Percentiles rank a stretch among this genome's conserved stretches.
phyloP scores from a whole-genome alignment of 2,113 vertebrate genomes.

The Otus sunia region DNA sequence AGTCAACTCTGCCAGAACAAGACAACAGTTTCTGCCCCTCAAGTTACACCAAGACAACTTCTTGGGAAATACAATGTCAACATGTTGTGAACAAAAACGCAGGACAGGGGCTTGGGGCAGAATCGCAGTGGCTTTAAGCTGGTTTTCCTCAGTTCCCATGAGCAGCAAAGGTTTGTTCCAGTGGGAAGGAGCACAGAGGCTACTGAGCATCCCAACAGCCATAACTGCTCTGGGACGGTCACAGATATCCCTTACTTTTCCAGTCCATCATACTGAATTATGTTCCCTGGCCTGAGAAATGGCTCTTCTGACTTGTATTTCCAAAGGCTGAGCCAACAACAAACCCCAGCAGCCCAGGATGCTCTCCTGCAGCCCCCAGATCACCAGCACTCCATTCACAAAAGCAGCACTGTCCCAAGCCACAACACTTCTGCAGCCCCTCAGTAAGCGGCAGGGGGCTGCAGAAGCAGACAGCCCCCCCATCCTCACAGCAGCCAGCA shows the following conservation, averaged over 20 bases:
- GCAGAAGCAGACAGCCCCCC: neutral
- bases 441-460: neutral
- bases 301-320: neutral
- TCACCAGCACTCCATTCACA: rapidly evolving
- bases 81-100: rapidly evolving
- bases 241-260: neutral
- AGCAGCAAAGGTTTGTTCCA: neutral
- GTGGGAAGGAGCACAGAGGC: neutral
- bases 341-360: neutral
- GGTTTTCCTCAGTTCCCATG: neutral
- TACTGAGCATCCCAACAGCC: neutral
- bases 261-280: too few species aligned
- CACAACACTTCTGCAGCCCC: neutral
- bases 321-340: neutral
- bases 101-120: neutral
- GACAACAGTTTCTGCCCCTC: neutral
- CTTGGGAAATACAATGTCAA: neutral
- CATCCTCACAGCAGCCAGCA: neutral
- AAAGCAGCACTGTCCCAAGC: neutral
- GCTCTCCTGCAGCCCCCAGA: neutral
- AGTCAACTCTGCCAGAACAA: neutral
- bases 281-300: neutral
- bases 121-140: neutral
- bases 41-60: neutral
- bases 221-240: neutral